These are phyloP conservation scores for Eospalax fontanierii DNA, from an alignment of 2,797 vertebrate species.

Conservation along the genomic window DNA sequence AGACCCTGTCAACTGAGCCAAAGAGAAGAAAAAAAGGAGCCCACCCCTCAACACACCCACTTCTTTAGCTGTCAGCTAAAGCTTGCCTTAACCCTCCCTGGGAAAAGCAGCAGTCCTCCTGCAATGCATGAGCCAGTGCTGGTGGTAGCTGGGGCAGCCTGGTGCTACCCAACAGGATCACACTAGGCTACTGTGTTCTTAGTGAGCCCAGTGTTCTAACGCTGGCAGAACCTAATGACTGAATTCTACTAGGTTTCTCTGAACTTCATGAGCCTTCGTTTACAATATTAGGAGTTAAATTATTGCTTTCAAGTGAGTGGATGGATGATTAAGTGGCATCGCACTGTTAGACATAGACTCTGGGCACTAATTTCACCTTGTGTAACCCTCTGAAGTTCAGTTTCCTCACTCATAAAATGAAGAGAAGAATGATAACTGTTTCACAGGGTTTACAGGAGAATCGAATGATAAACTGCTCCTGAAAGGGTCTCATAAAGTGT, in stretches of 20 bases:
- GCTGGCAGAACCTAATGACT: background rate
- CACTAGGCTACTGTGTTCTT: background rate
- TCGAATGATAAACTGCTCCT: slow-evolving; percentile 74
- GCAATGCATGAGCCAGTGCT: background rate
- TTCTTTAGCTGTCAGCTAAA: background rate
- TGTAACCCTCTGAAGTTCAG: slow-evolving; percentile 8
- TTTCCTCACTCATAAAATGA: slow-evolving; percentile 16
- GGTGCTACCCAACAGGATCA: background rate
- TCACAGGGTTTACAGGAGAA: slow-evolving; percentile 56
- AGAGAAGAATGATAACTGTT: slow-evolving; percentile 37
- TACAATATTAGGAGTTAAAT: background rate
- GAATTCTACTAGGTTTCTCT: background rate
- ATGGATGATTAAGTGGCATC: background rate
- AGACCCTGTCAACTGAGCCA: background rate
- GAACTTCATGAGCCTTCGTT: background rate
- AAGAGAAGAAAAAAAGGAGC: background rate
- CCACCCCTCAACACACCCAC: background rate
- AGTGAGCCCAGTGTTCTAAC: background rate
- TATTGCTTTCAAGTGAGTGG: background rate
- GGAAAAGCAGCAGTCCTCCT: background rate
- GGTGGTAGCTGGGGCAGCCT: background rate
- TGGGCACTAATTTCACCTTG: background rate
- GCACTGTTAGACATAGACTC: background rate
- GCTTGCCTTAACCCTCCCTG: background rate
- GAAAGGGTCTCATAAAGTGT: slow-evolving; percentile 54